Base-by-base conservation (phyloP, 2,113 vertebrate genomes). In the Ariopsis seemanni region DNA sequence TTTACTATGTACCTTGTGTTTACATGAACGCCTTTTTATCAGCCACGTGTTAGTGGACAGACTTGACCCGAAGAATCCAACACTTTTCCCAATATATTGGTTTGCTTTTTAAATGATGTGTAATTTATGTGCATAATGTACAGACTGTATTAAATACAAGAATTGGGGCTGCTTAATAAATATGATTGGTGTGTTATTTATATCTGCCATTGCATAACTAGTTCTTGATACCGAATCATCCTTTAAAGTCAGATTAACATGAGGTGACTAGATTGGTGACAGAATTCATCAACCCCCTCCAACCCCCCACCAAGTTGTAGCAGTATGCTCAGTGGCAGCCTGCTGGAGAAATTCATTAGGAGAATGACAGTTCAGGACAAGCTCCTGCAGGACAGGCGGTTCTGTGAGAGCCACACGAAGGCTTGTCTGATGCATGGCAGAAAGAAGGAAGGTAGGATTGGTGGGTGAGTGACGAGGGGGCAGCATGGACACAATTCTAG, bases 291-390 rank as follows among this genome's bases (percentile, higher is more conserved):
- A 74, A 71, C 27, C 74, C 84, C 84, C 42, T 12, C 27, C 63
- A 55, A 8, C 27, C 85, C 55, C 18, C 87, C 77, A 80, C 81
- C 84, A 53, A 80, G 85, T 87, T 63, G 22, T 69, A 79, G 82
- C 42, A 30, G 71, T 85, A 85, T 25, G 2, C 50, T 82, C 50
- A 71, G 71, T 58, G 85, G 82, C 72, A 78, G 82, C 63, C 55
- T 87, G 89, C 34, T 83, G 81, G 71, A 85, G 84, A 84, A 79
- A 79, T 83, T 89, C 87, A 87, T 85, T 88, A 85, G 71, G 74
- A 77, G 58, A 53, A 77, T 83, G 87, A 91, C 88, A 90, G 82
- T 53, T 60, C 71, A 20, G 86, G 84, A 89, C 65, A 69, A 60
- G 80, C 87, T 62, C 90, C 88, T 74, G 72, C 57, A 87, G 87